Percentiles rank a stretch among this genome's conserved stretches.
Conservation (phyloP, 2,113 vertebrate genomes). For the Climacteris rufus region DNA sequence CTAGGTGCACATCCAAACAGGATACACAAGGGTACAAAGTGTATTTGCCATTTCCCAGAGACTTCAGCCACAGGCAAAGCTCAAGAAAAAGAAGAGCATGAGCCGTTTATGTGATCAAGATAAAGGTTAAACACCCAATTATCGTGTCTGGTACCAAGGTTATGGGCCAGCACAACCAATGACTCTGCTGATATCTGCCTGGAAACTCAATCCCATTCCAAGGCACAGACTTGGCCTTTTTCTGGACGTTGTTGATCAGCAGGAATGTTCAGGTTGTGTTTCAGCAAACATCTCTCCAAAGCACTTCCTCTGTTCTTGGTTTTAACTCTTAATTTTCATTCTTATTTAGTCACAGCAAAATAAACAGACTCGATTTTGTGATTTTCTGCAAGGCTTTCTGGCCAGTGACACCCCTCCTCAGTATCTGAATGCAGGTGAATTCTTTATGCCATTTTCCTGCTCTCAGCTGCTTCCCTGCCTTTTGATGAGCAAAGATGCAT, state of each 20-base stretch:
- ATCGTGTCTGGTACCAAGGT: not conserved
- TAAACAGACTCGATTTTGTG: not conserved
- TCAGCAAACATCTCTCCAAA: not conserved
- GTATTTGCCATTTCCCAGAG: not conserved
- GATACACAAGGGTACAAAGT: not conserved
- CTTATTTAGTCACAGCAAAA: not conserved
- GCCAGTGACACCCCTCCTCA: not conserved
- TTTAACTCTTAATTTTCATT: not conserved
- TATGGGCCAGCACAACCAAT: not conserved
- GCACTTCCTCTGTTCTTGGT: not conserved
- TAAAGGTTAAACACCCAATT: conserved; percentile 43
- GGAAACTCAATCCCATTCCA: not conserved
- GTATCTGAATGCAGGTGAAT: not conserved
- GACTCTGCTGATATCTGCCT: not conserved
- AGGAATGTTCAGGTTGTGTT: not conserved
- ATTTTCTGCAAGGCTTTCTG: not conserved
- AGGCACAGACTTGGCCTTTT: not conserved
- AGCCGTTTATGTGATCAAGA: not conserved
- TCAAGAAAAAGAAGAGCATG: not conserved
- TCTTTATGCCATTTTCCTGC: not conserved
- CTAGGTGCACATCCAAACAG: not conserved
- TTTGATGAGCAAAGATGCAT: not conserved
- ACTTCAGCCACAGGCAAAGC: not conserved
- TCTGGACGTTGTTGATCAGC: not conserved
- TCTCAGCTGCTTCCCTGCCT: not conserved